Evolutionary conservation across 2,113 vertebrate genomes (phyloP), one percentile per base, ranked within the genome.

Genomic region (Albula goreensis): DNA sequence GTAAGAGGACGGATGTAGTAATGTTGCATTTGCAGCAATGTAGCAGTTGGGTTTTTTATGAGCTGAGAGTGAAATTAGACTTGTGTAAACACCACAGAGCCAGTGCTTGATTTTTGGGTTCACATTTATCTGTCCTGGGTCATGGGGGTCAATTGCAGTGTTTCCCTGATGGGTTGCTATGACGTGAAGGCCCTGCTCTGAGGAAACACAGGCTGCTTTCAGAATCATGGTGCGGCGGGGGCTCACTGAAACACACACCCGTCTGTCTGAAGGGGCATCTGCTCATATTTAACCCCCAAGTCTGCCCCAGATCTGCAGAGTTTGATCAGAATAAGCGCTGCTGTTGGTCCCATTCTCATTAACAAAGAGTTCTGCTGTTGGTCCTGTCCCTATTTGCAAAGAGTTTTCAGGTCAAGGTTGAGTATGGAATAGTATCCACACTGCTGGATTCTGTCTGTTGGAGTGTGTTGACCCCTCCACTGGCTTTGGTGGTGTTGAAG

Each of bases 271-370:
- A 4, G 79, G 25, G 83, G 83, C 92, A 93, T 94, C 93, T 95
- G 93, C 88, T 95, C 90, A 91, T 89, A 50, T 91, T 95, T 94
- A 96, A 92, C 92, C 91, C 88, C 81, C 19, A 50, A 50, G 51
- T 78, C 85, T 81, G 12, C 52, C 48, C 85, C 80, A 63, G 83
- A 11, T 89, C 85, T 89, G 52, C 87, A 83, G 50, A 66, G 6
- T 10, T 9, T 77, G 91, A 92, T 89, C 91, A 88, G 70, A 86
- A 78, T 85, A 82, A 82, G 88, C 89, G 84, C 90, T 90, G 81
- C 85, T 87, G 83, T 90, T 85, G 79, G 85, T 86, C 87, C 87
- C 85, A 56, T 86, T 83, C 78, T 85, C 84, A 9, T 50, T 31
- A 87, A 85, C 48, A 25, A 70, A 82, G 63, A 86, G 82, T 78